Conservation (phyloP, 2,888 invertebrate species). For the Heliconius ismenius region DNA sequence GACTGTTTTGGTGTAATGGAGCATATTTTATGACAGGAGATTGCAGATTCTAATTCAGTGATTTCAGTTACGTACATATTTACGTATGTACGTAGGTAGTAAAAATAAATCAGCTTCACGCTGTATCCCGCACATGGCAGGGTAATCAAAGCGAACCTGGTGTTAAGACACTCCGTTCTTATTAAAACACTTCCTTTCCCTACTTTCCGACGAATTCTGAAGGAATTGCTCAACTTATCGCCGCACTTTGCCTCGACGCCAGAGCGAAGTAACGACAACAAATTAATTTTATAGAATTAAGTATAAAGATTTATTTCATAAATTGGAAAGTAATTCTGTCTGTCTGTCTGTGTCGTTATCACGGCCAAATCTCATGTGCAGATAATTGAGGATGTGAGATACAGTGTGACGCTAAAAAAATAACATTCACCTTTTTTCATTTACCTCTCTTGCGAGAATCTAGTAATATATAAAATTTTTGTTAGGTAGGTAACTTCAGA, state of each 20-base stretch:
- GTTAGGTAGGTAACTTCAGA: background rate
- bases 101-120: background rate
- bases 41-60: background rate
- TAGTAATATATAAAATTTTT: background rate
- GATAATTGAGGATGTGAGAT: no score
- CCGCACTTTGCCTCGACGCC: background rate
- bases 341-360: no score
- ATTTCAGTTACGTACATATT: background rate
- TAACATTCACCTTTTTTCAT: background rate
- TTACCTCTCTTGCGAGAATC: background rate
- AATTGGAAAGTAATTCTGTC: no score
- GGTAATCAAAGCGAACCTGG: background rate
- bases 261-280: background rate
- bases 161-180: background rate
- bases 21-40: background rate
- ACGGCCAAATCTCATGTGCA: no score
- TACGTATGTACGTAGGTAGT: background rate
- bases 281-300: no score
- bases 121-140: background rate
- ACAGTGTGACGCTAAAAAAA: no score
- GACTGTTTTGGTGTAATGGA: background rate
- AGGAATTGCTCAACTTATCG: background rate
- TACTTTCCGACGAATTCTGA: background rate
- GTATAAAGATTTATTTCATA: no score
- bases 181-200: background rate